phyloP scores from a whole-genome alignment of 2,888 invertebrate species.

The Eumerus sabulonum region DNA sequence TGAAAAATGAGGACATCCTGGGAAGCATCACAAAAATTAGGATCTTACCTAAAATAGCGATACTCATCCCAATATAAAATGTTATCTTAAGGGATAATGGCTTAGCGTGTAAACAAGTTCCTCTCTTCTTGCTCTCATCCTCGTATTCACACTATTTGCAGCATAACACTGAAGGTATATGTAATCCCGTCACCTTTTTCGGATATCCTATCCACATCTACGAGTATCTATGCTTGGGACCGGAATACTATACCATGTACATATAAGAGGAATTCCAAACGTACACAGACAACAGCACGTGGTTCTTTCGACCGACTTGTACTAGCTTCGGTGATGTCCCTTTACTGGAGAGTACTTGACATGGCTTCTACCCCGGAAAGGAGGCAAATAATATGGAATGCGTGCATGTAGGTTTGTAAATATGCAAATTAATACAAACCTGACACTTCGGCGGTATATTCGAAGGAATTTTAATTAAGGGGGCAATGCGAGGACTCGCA shows the following conservation, averaged over 20 bases:
- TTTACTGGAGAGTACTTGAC: slow-evolving; percentile 1
- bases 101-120: slow-evolving; percentile 22
- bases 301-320: slow-evolving; percentile 11
- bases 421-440: slow-evolving; percentile 53
- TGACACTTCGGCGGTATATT: slow-evolving; percentile 47
- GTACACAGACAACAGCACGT: slow-evolving; percentile 5
- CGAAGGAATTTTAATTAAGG: slow-evolving; percentile 53
- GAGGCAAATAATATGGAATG: neutral
- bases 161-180: neutral
- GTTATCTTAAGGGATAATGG: slow-evolving; percentile 43
- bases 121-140: no score
- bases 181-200: slow-evolving; percentile 1
- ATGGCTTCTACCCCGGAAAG: neutral
- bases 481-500: slow-evolving; percentile 37
- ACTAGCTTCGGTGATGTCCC: neutral
- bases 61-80: slow-evolving; percentile 34
- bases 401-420: slow-evolving; percentile 22
- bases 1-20: no score
- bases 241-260: no score
- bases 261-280: slow-evolving; percentile 1
- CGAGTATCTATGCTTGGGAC: neutral
- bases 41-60: slow-evolving; percentile 31
- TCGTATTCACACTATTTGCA: neutral
- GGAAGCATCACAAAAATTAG: neutral
- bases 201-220: neutral